Evolutionary conservation across 2,113 vertebrate genomes (phyloP).

Genomic region (Hippoglossus stenolepis): DNA sequence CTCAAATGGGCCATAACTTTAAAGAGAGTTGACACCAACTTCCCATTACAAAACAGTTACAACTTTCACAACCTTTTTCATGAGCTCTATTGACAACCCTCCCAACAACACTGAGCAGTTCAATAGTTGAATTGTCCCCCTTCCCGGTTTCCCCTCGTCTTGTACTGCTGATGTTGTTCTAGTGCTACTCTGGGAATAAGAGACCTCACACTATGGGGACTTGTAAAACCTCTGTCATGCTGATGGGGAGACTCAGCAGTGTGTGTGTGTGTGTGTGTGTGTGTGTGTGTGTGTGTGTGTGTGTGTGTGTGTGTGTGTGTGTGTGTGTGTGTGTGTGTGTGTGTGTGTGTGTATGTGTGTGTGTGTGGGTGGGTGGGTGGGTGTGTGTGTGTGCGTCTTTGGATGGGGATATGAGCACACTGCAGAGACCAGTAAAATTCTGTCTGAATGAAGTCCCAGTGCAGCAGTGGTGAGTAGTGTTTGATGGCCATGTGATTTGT

Average conservation of each 20-base stretch:
- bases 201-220: constrained; percentile 81
- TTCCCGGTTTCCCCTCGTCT: constrained; percentile 25
- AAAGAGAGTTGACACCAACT: constrained; percentile 78
- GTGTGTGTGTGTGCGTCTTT: constrained; percentile 21
- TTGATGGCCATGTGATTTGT: constrained; percentile 92
- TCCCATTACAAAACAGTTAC: constrained; percentile 78
- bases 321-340: constrained; percentile 25
- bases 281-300: constrained; percentile 23
- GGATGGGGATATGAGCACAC: constrained; percentile 62
- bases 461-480: constrained; percentile 84
- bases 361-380: constrained; percentile 23
- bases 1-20: constrained; percentile 79
- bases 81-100: constrained; percentile 77
- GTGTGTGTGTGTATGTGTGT: too few relatives aligned
- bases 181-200: constrained; percentile 72
- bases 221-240: constrained; percentile 81
- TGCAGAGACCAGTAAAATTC: constrained; percentile 80
- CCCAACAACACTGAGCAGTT: constrained; percentile 54
- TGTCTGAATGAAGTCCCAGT: constrained; percentile 83
- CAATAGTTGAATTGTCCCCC: constrained; percentile 70
- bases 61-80: constrained; percentile 79
- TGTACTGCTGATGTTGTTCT: constrained; percentile 72
- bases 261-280: constrained; percentile 45
- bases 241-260: constrained; percentile 68
- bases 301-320: not conserved